phyloP scores from a whole-genome alignment of 2,888 invertebrate species.

The Xestoiulus laeticollis region DNA sequence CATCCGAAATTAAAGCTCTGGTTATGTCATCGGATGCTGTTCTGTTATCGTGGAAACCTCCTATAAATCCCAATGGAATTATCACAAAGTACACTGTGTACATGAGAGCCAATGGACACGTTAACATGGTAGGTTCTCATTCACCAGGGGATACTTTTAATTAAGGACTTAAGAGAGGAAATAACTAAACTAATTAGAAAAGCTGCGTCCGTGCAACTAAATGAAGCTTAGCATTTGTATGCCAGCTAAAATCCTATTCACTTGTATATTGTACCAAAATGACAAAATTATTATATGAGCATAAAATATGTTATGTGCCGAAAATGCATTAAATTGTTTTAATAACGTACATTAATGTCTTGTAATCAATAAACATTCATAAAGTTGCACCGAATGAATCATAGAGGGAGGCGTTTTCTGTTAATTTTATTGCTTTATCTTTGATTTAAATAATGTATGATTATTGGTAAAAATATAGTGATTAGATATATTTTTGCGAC shows the following conservation, averaged over 20 bases:
- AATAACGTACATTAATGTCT: too few species aligned
- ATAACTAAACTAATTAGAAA: slow-evolving; percentile 36
- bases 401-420: too few species aligned
- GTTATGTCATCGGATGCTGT: slow-evolving; percentile 83
- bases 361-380: too few species aligned
- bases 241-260: too few species aligned
- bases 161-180: slow-evolving; percentile 27
- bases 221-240: background rate
- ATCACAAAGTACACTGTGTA: slow-evolving; percentile 85
- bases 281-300: too few species aligned
- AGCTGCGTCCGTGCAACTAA: background rate
- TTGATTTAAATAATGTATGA: too few species aligned
- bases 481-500: too few species aligned
- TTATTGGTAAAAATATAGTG: too few species aligned
- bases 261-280: too few species aligned
- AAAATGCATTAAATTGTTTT: background rate
- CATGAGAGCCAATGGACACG: slow-evolving; percentile 62
- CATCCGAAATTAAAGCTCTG: slow-evolving; percentile 83
- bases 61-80: slow-evolving; percentile 80
- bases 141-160: slow-evolving; percentile 34
- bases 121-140: slow-evolving; percentile 47
- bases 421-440: too few species aligned
- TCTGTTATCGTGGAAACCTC: slow-evolving; percentile 85
- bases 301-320: background rate
- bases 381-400: too few species aligned